Evolutionary conservation across 2,797 vertebrate species (phyloP).

Genomic region (Lagorchestes hirsutus): DNA sequence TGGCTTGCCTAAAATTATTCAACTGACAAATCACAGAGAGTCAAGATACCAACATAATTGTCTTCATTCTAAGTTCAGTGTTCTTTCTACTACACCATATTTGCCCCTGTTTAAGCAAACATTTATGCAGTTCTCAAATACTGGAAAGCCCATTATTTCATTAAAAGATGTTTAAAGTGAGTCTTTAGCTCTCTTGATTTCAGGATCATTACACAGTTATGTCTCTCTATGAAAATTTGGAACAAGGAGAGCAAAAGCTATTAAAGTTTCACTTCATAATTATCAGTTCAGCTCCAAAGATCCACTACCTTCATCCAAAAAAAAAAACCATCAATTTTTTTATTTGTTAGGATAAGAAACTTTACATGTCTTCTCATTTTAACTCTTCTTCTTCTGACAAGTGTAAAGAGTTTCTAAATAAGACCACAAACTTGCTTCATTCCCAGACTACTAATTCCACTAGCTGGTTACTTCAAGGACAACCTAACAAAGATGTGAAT

Average conservation of each 20-base stretch:
- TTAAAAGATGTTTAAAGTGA: not conserved
- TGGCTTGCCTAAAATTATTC: not conserved
- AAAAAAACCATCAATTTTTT: not conserved
- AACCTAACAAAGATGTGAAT: constrained; percentile 76
- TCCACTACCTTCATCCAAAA: not conserved
- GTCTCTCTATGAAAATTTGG: not conserved
- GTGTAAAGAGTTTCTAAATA: constrained; percentile 56
- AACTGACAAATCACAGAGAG: not conserved
- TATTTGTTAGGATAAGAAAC: not conserved
- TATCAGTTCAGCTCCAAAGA: not conserved
- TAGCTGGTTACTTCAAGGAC: constrained; percentile 81
- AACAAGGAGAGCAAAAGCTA: not conserved
- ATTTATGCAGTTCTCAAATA: not conserved
- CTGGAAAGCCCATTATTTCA: not conserved
- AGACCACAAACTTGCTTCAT: constrained; percentile 81
- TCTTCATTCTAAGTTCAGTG: not conserved
- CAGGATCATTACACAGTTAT: not conserved
- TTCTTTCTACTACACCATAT: not conserved
- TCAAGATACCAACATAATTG: not conserved
- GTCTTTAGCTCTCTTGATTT: not conserved
- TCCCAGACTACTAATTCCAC: constrained; percentile 79
- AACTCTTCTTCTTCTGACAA: not conserved
- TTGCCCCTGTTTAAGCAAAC: not conserved
- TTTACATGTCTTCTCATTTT: not conserved
- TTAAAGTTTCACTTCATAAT: not conserved